phyloP scores from a whole-genome alignment of 2,113 vertebrate genomes.

The Cairina moschata region DNA sequence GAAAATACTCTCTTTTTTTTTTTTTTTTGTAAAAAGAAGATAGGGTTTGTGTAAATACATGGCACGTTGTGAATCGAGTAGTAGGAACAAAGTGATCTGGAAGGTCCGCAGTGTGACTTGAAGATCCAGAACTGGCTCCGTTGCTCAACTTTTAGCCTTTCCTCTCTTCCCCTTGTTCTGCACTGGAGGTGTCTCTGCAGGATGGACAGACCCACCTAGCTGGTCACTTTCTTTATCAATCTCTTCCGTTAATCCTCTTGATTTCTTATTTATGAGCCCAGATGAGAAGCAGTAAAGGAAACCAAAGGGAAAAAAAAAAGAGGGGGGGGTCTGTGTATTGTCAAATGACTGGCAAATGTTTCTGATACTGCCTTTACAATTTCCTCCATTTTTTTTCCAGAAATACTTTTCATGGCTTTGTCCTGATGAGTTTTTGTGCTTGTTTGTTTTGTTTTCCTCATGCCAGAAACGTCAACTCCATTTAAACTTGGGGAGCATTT shows the following conservation, averaged over 20 bases:
- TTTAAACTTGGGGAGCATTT: conserved; percentile 62
- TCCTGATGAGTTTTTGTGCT: background rate
- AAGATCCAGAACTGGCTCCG: background rate
- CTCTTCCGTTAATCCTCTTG: conserved; percentile 43
- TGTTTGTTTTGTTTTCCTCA: conserved; percentile 45
- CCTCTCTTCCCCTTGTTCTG: background rate
- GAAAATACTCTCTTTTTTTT: background rate
- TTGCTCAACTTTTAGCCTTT: conserved; percentile 44
- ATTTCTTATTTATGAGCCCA: conserved; percentile 67
- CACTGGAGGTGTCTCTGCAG: background rate
- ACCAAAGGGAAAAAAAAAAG: background rate
- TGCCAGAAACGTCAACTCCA: conserved; percentile 68
- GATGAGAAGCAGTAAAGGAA: conserved; percentile 71
- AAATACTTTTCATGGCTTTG: conserved; percentile 58
- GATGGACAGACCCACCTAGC: background rate
- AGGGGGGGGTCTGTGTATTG: conserved; percentile 70
- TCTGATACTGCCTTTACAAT: conserved; percentile 65
- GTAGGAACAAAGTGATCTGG: conserved; percentile 4
- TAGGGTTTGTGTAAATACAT: background rate
- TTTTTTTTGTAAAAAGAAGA: background rate
- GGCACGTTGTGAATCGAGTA: background rate
- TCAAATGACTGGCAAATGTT: conserved; percentile 81
- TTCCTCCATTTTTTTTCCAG: background rate
- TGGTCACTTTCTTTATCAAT: conserved; percentile 43
- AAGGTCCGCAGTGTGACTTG: background rate